Evolutionary conservation across 2,113 vertebrate species (phyloP), one percentile per base, ranked within the genome.

Genomic region (Mormyrus iriodes): DNA sequence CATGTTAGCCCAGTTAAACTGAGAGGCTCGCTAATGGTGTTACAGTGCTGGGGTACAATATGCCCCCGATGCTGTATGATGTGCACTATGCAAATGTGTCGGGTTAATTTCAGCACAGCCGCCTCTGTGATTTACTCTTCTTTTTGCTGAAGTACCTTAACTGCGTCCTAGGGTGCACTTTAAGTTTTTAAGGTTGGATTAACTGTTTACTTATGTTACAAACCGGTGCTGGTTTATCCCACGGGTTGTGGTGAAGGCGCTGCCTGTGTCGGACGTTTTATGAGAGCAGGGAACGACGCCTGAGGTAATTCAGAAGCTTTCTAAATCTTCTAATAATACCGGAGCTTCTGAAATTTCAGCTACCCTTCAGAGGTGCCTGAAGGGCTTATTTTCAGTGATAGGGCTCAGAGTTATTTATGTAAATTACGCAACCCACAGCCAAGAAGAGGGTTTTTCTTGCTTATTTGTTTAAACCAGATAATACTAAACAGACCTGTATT

Each of bases 161-260:
- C 79, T 83, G 88, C 73, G 35, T 88, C 3, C 88, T 82, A 4
- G 46, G 52, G 51, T 69, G 35, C 0, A 61, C 35, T 51, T 79
- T 79, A 69, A 27, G n/a, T 79, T 79, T 79, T 79, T 39, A 79
- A 79, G 35, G 31, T 79, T 42, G 73, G 35, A 79, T 79, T 79
- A 79, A 79, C 73, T 19, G 73, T 79, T 79, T 79, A 79, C 73
- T 79, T 79, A 79, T 21, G 73, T 79, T 19, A 79, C 73, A 79
- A 79, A 79, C 17, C 35, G 39, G 4, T 42, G 73, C 31, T 42
- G 73, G 35, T 79, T 42, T 79, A 79, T 79, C 15, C 17, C 73
- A 15, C 13, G 73, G 35, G 73, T 79, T 79, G 61, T 5, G 15
- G 15, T 79, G 31, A 79, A 79, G 73, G 35, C 15, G 35, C 73